A percentile compares a stretch with the other conserved stretches of the same genome.
phyloP scores from a whole-genome alignment of 2,113 vertebrate species.

The Poicephalus gulielmi region DNA sequence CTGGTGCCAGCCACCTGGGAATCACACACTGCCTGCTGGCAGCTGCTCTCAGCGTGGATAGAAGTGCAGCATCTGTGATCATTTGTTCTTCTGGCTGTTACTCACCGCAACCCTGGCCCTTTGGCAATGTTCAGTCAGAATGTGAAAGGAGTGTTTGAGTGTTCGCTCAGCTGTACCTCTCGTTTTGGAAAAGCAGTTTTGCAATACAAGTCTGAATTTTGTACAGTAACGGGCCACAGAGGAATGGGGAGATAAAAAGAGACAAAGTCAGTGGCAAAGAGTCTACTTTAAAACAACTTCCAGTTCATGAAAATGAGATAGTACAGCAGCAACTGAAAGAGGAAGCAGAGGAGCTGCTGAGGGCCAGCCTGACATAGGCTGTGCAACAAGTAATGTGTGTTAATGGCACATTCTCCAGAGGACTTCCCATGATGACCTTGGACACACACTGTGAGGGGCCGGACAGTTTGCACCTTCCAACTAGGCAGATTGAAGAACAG shows the following conservation, averaged over 20 bases:
- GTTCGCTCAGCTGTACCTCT: neutral
- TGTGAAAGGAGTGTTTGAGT: neutral
- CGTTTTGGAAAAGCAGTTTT: neutral
- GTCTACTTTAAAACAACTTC: neutral
- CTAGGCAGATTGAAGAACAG: neutral
- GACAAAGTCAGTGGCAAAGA: neutral
- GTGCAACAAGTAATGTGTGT: neutral
- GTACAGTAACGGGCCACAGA: neutral
- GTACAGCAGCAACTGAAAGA: neutral
- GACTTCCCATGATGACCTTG: neutral
- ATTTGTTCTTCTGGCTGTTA: neutral
- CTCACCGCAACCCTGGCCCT: fast-evolving
- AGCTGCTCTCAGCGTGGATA: fast-evolving
- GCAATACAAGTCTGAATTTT: neutral
- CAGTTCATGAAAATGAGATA: neutral
- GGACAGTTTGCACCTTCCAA: neutral
- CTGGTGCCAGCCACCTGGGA: neutral
- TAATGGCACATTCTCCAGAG: neutral
- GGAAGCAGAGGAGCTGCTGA: neutral
- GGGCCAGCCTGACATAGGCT: neutral
- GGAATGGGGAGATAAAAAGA: neutral
- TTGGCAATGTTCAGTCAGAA: fast-evolving
- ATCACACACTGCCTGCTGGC: neutral
- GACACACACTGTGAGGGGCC: neutral
- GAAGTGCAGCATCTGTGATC: neutral